Conservation (phyloP, 1,140 invertebrate species). For the Acromyrmex echinatior region DNA sequence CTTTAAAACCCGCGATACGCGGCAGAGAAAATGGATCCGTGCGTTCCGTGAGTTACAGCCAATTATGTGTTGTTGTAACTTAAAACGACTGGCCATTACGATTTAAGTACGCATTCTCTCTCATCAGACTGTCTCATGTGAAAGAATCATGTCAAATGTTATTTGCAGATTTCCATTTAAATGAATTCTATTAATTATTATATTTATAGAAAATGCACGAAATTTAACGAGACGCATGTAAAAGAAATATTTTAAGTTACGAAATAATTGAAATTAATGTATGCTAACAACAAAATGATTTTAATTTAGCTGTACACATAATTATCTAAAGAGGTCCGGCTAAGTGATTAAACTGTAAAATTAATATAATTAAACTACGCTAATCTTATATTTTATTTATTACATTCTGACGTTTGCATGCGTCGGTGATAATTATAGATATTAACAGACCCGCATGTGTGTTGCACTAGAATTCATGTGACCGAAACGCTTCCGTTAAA, state of each 20-base stretch:
- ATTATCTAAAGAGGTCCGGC: background rate
- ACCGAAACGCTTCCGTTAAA: slow-evolving; percentile 57
- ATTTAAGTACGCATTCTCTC: background rate
- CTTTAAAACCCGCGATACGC: background rate
- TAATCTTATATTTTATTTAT: slow-evolving; percentile 31
- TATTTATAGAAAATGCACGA: background rate
- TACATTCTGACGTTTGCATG: slow-evolving; percentile 10
- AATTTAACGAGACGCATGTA: background rate
- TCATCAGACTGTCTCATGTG: background rate
- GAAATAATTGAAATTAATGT: background rate
- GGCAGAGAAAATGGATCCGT: background rate
- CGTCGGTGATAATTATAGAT: slow-evolving; percentile 15
- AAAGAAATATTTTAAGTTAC: background rate
- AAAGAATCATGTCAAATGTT: background rate
- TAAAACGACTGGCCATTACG: background rate
- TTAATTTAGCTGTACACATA: background rate
- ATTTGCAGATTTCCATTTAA: background rate
- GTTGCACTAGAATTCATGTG: slow-evolving; percentile 48
- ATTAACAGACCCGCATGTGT: slow-evolving; percentile 33
- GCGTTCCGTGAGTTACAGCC: background rate
- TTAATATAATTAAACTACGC: slow-evolving; percentile 7
- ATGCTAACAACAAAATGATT: background rate
- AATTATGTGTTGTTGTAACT: slow-evolving; percentile 34
- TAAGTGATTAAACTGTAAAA: slow-evolving; percentile 7
- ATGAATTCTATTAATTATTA: background rate